Conservation (phyloP, 2,113 vertebrate genomes). For the Carettochelys insculpta region DNA sequence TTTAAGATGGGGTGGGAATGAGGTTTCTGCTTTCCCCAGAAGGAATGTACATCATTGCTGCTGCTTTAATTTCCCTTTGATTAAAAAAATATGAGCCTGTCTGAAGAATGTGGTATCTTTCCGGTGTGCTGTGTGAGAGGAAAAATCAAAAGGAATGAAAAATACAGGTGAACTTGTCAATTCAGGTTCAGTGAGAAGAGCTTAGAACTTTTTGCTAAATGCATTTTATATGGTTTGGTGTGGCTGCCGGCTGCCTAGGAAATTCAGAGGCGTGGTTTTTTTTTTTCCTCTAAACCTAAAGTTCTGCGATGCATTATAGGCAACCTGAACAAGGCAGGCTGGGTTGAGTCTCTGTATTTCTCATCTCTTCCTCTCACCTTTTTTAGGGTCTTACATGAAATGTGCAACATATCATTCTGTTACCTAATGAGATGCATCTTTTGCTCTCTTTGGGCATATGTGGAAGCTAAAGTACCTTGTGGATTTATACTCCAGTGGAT, state of each 20-base stretch:
- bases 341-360: neutral
- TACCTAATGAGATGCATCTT: neutral
- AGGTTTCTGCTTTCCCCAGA: conserved; percentile 65
- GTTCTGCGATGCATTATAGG: neutral
- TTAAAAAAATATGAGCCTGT: conserved; percentile 78
- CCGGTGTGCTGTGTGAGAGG: conserved; percentile 43
- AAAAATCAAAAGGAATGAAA: conserved; percentile 65
- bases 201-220: conserved; percentile 53
- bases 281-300: neutral
- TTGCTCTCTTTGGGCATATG: neutral
- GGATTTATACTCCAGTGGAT: neutral
- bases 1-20: conserved; percentile 68
- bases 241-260: conserved; percentile 6
- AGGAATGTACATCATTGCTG: conserved; percentile 71
- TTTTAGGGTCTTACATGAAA: neutral
- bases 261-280: neutral
- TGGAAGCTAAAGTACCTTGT: neutral
- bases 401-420: neutral
- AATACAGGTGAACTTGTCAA: conserved; percentile 59
- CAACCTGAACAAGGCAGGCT: neutral
- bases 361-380: neutral
- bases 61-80: conserved; percentile 79
- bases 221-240: conserved; percentile 4
- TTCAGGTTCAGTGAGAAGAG: conserved; percentile 49
- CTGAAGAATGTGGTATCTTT: conserved; percentile 65